Evolutionary conservation across 2,113 vertebrate species (phyloP), one percentile per base, ranked within the genome.

Genomic region (Sitta europaea): DNA sequence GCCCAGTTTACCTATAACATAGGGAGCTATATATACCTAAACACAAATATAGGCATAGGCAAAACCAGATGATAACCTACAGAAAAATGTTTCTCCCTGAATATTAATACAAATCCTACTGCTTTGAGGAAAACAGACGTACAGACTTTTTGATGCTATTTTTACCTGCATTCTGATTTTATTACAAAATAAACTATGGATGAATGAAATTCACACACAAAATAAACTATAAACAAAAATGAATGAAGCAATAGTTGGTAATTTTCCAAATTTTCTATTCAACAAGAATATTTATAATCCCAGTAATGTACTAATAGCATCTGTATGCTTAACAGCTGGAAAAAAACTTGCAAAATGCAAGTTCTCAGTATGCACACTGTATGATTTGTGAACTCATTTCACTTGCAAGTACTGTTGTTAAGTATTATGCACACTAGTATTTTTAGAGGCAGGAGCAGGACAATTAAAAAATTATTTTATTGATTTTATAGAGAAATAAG

Each of bases 381-480:
- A n/a, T 82, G 79, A 93, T 71, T 78, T 97, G 80, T 95, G 63
- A 71, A 81, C 75, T 86, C 54, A 90, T 91, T 96, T 90, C 91
- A 71, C 63, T 91, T 88, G 45, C 67, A 87, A 95, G 86, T 83
- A 81, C 51, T 92, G 29, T 63, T 94, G 24, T 81, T 92, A 92
- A 94, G 59, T 92, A 92, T 90, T 89, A 92, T 84, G 66, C 66
- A 93, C 54, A 86, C 24, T 86, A 83, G 54, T 72, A 86, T 89
- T 93, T 88, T 88, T 61, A 83, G 45, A 95, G 74, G 35, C 65
- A 28, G 45, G 21, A 91, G 55, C 58, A 94, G 66, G 74, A 97
- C 76, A 95, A 95, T 94, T 94, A 90, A 96, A 97, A 96, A 89
- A 95, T 87, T 86, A 95, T 62, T 96, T 79, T 76, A 80, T 85